phyloP scores from a whole-genome alignment of 2,113 vertebrate species.

The Eira barbara region DNA sequence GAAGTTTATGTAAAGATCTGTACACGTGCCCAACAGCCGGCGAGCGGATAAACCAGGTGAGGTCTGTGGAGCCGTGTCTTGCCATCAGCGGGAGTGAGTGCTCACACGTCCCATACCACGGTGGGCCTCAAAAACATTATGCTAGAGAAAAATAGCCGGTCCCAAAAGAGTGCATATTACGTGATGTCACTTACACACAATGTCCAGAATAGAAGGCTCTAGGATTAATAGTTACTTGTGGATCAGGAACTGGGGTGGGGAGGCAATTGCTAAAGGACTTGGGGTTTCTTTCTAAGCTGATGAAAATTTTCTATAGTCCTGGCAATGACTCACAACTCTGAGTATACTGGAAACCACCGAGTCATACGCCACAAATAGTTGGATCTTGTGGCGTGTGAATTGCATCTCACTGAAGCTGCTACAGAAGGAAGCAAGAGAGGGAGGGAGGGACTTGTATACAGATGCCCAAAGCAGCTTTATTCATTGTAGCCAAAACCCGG shows the following conservation, averaged over 20 bases:
- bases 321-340: background rate
- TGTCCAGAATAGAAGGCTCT: background rate
- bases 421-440: background rate
- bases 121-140: background rate
- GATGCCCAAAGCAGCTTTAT: background rate
- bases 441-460: background rate
- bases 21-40: fast-evolving
- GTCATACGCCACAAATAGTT: background rate
- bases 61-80: background rate
- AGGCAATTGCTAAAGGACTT: fast-evolving
- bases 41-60: background rate
- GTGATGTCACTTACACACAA: background rate
- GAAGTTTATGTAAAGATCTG: background rate
- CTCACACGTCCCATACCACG: fast-evolving
- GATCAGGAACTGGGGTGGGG: too few species aligned
- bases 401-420: background rate
- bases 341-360: background rate
- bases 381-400: background rate
- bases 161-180: fast-evolving
- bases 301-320: background rate
- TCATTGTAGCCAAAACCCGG: too few species aligned
- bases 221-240: too few species aligned
- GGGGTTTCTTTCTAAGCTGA: background rate
- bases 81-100: background rate
- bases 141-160: background rate